Base-by-base conservation (phyloP, 2,888 invertebrate genomes). In the Andrena fulva region DNA sequence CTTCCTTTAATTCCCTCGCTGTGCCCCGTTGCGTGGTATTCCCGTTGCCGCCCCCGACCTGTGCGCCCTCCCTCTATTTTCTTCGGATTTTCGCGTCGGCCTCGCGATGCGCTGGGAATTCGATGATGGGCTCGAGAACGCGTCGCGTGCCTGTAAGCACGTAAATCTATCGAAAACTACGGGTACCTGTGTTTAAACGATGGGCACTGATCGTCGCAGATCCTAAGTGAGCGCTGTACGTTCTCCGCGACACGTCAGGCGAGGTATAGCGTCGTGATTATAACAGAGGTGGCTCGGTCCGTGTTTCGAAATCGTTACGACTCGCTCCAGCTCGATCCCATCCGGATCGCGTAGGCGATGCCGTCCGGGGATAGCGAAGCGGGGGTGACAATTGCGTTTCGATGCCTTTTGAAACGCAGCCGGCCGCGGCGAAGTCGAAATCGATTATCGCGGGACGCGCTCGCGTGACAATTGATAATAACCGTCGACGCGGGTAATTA, bases 401-500 rank as follows among this genome's bases (percentile, higher is more conserved):
- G 76, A 72, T 85, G 64, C 63, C 73, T 31, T 69, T 69, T 75
- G 52, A 56, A 79, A 48, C 67, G 59, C 29, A 54, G 75, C 54
- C 67, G 54, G 56, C 29, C 56, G 69, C 62, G 79, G 81, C 77
- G 77, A 87, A 87, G 84, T 88, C 88, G 86, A 80, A 82, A 88
- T 88, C 88, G 87, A 88, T 88, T 88, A 88, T 83, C 85, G 76
- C 82, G 77, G 76, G 64, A 60, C 70, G 70, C 72, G 80, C 80
- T 87, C 87, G 88, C 87, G 87, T 85, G 88, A 88, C 88, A 85
- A 88, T 88, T 88, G 89, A 88, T 88, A 88, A 88, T 88, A 88
- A 88, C 82, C 85, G 76, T 83, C 80, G 87, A 88, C 88, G 87
- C 80, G 71, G 87, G 87, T 86, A 88, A 88, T 88, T 88, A 88